Conservation (phyloP, 2,888 invertebrate species). For the Prenolepis imparis region DNA sequence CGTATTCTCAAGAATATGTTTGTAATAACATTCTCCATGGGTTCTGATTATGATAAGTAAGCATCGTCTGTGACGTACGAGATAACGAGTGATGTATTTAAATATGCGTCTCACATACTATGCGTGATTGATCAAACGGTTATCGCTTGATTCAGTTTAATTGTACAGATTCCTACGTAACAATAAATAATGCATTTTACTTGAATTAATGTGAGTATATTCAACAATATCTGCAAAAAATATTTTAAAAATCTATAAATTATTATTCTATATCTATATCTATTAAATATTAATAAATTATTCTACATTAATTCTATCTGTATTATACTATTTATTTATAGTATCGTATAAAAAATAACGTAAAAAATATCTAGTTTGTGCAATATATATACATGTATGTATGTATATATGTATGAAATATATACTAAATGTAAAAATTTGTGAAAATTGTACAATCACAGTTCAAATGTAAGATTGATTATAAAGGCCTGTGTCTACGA, state of each 20-base stretch:
- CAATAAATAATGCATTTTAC: slow-evolving; percentile 5
- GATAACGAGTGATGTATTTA: slow-evolving; percentile 18
- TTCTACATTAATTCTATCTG: too few species aligned
- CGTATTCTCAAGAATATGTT: not conserved
- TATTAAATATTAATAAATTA: too few species aligned
- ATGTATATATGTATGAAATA: not conserved
- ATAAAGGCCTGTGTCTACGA: too few species aligned
- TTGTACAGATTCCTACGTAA: not conserved
- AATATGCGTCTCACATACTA: slow-evolving; percentile 7
- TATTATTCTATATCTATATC: too few species aligned
- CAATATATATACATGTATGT: not conserved
- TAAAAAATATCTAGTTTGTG: not conserved
- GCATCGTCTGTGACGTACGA: not conserved
- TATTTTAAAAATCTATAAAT: too few species aligned
- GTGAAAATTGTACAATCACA: not conserved
- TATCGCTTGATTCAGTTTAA: slow-evolving; percentile 3
- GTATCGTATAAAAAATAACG: not conserved
- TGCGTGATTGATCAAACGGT: slow-evolving; percentile 18
- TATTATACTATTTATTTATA: not conserved
- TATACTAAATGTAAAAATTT: slow-evolving; percentile 1
- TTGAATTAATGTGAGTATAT: not conserved
- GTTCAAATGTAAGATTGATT: slow-evolving; percentile 8
- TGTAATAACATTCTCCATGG: not conserved
- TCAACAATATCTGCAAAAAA: too few species aligned
- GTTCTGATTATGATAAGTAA: slow-evolving; percentile 17